Conservation (phyloP, 2,113 vertebrate genomes). For the Argyrosomus japonicus region DNA sequence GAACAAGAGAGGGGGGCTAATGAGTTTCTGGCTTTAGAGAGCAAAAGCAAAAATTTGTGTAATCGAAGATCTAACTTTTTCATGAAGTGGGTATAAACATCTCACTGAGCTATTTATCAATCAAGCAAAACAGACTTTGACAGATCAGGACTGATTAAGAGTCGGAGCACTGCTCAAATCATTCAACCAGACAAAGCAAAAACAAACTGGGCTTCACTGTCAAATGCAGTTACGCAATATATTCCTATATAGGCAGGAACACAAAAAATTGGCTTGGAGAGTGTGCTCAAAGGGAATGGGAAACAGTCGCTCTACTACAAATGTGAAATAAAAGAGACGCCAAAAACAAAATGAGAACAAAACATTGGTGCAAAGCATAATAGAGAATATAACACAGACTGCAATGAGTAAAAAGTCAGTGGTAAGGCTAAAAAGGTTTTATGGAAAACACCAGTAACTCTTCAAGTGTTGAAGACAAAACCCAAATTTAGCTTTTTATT, state of each 20-base stretch:
- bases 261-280: not conserved
- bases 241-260: not conserved
- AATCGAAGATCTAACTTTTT: constrained; percentile 5
- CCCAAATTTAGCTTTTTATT: too few relatives aligned
- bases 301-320: not conserved
- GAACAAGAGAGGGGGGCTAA: constrained; percentile 3
- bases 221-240: not conserved
- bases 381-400: not conserved
- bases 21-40: not conserved
- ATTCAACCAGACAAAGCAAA: not conserved
- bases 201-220: not conserved
- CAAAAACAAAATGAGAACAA: not conserved
- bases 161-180: not conserved
- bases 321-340: not conserved
- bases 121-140: not conserved
- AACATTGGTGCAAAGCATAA: not conserved
- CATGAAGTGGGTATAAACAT: not conserved
- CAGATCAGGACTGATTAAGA: not conserved
- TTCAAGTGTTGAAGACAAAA: too few relatives aligned
- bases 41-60: not conserved
- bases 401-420: too few relatives aligned
- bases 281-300: not conserved
- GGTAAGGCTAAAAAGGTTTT: too few relatives aligned
- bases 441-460: too few relatives aligned
- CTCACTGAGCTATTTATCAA: not conserved